A percentile compares a stretch with the other conserved stretches of the same genome.
Conservation (phyloP, 2,113 vertebrate genomes). For the Cottus gobio region DNA sequence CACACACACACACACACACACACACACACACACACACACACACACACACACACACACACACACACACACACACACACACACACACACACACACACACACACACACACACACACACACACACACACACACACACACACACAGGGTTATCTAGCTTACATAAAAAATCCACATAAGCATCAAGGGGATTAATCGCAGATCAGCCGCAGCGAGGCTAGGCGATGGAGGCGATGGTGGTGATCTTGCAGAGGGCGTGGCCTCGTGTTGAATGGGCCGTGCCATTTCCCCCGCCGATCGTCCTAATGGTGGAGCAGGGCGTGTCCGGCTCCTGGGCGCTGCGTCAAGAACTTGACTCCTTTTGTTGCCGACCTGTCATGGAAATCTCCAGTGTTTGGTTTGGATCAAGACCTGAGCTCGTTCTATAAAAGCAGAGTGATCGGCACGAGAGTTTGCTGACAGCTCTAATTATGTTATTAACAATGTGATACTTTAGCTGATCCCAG, state of each 20-base stretch:
- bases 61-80: too few species aligned
- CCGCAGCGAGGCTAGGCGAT: neutral
- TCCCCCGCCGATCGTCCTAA: slow-evolving; percentile 31
- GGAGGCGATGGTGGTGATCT: slow-evolving; percentile 18
- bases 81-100: neutral
- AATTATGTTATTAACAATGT: neutral
- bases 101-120: too few species aligned
- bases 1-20: neutral
- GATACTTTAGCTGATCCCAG: slow-evolving; percentile 14
- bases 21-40: too few species aligned
- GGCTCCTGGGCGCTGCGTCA: slow-evolving; percentile 16
- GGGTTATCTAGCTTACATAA: too few species aligned
- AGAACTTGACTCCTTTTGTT: slow-evolving; percentile 55
- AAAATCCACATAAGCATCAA: slow-evolving; percentile 5
- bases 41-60: neutral
- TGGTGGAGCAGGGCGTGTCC: neutral
- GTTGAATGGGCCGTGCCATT: slow-evolving; percentile 19
- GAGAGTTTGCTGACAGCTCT: slow-evolving; percentile 3
- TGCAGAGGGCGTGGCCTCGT: slow-evolving; percentile 37
- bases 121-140: neutral
- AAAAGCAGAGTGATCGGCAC: neutral
- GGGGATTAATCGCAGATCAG: slow-evolving; percentile 43
- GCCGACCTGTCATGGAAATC: slow-evolving; percentile 52
- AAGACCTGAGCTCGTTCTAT: slow-evolving; percentile 6
- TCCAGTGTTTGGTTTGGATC: slow-evolving; percentile 58